Conservation (phyloP, 2,888 invertebrate genomes). For the Meiosimyza platycephala region DNA sequence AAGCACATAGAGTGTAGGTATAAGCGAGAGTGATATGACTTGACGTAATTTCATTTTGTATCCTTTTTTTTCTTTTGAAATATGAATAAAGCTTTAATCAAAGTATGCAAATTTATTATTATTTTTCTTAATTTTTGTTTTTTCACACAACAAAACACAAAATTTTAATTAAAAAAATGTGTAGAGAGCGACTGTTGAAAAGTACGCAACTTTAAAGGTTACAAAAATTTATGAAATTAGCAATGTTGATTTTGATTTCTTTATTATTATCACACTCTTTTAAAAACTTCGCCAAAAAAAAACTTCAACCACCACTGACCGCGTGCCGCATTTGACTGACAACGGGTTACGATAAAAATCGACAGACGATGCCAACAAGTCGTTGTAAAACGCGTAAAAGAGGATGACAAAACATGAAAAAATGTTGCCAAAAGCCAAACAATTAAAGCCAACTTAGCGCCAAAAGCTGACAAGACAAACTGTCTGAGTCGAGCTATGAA, state of each 20-base stretch:
- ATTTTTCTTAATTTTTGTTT: background rate
- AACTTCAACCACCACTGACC: constrained; percentile 16
- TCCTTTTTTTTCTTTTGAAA: background rate
- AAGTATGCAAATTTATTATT: constrained; percentile 20
- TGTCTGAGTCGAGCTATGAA: constrained; percentile 23
- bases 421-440: constrained; percentile 24
- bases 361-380: constrained; percentile 6
- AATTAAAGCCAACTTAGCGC: constrained; percentile 10
- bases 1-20: constrained; percentile 61
- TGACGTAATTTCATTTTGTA: constrained; percentile 58
- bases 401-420: constrained; percentile 34
- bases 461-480: constrained; percentile 1
- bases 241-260: no score
- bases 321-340: constrained; percentile 33
- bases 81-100: constrained; percentile 12
- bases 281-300: background rate
- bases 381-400: background rate
- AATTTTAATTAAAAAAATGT: background rate
- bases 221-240: no score
- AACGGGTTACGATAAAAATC: background rate
- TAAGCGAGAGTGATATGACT: constrained; percentile 56
- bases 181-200: background rate
- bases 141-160: background rate
- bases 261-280: no score
- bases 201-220: constrained; percentile 12